A percentile compares a stretch with the other conserved stretches of the same genome.
Evolutionary conservation across 2,113 vertebrate genomes (phyloP).

Genomic region (Oreochromis spilurus): DNA sequence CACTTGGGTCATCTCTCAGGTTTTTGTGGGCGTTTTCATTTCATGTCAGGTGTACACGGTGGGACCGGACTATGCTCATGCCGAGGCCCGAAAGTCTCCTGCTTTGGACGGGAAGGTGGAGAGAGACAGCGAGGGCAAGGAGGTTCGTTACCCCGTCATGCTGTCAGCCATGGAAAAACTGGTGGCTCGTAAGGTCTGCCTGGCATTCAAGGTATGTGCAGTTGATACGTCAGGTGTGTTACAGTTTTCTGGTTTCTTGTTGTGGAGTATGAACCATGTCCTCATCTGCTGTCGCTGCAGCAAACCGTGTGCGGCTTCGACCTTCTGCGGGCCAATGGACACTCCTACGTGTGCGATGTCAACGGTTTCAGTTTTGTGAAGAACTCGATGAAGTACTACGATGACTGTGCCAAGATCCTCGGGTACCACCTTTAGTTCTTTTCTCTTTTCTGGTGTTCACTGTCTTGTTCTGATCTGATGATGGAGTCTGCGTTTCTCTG

Average conservation of each 20-base stretch:
- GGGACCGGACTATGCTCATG: constrained; percentile 95
- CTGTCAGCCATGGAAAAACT: constrained; percentile 98
- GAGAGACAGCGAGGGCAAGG: constrained; percentile 95
- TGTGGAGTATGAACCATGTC: background rate
- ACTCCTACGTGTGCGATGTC: constrained; percentile 96
- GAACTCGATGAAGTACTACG: constrained; percentile 99
- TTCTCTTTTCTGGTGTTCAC: background rate
- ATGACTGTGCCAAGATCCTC: constrained; percentile 97
- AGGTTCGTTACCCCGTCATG: constrained; percentile 98
- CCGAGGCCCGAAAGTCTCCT: constrained; percentile 94
- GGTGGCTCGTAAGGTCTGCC: constrained; percentile 93
- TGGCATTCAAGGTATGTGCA: constrained; percentile 90
- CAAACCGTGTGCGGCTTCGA: constrained; percentile 98
- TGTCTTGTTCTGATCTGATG: background rate
- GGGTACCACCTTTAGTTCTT: constrained; percentile 72
- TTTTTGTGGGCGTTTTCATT: background rate
- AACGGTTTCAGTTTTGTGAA: constrained; percentile 99
- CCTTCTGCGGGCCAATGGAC: constrained; percentile 92
- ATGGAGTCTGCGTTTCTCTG: background rate
- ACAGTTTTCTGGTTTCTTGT: background rate
- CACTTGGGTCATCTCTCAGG: background rate
- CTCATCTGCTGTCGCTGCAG: constrained; percentile 58
- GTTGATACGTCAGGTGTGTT: background rate
- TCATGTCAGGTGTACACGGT: constrained; percentile 91
- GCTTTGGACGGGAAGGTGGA: constrained; percentile 98